Conservation (phyloP, 2,113 vertebrate species). For the Muscicapa adusta region DNA sequence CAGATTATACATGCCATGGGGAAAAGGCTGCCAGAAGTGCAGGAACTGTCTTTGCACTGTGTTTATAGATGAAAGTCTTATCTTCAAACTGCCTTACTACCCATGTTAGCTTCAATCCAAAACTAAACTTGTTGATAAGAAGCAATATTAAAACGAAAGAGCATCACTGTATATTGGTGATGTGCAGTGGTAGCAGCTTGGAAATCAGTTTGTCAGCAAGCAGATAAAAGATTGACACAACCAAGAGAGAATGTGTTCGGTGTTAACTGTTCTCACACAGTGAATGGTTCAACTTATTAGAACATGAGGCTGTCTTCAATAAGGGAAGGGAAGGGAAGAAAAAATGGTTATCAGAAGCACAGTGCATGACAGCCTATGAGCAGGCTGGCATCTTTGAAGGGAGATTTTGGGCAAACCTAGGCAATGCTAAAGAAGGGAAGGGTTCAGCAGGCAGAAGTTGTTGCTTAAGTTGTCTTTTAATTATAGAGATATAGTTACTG, state of each 20-base stretch:
- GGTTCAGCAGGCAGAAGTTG: background rate
- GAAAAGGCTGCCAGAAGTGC: background rate
- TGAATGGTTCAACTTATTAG: background rate
- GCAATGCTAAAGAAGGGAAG: background rate
- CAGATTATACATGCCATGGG: background rate
- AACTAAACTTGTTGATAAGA: background rate
- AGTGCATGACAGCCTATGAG: background rate
- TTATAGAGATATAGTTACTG: background rate
- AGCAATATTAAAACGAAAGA: background rate
- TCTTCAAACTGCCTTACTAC: background rate
- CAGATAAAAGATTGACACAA: background rate
- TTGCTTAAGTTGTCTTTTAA: background rate
- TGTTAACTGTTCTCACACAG: background rate
- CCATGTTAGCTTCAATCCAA: background rate
- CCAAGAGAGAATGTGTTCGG: background rate
- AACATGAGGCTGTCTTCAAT: background rate
- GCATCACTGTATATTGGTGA: background rate
- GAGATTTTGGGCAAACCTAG: background rate
- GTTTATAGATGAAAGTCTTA: background rate
- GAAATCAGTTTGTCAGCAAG: background rate
- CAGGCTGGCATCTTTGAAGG: background rate
- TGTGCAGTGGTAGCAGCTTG: background rate
- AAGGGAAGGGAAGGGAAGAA: background rate
- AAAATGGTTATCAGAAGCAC: background rate
- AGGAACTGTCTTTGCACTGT: rapidly evolving